phyloP scores from a whole-genome alignment of 2,888 invertebrate species.

The Drosophila ochracea region DNA sequence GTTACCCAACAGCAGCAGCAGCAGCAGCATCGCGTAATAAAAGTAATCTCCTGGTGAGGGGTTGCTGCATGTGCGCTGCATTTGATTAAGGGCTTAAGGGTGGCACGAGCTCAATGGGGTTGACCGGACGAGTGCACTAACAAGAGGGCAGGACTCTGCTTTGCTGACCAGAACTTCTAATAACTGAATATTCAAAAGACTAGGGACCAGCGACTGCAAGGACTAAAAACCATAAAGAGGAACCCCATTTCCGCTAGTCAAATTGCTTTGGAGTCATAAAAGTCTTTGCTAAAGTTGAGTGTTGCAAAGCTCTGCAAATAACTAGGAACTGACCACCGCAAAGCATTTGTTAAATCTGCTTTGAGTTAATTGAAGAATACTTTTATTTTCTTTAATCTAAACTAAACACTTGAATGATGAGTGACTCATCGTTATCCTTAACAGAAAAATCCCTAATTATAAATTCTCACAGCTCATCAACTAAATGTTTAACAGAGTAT shows the following conservation, averaged over 20 bases:
- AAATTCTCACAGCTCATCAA: not conserved
- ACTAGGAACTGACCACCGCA: not conserved
- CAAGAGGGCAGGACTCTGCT: slow-evolving; percentile 13
- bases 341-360: not conserved
- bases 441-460: not conserved
- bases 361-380: not conserved
- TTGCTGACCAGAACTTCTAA: slow-evolving; percentile 33
- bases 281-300: not conserved
- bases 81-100: slow-evolving; percentile 72
- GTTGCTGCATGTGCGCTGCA: slow-evolving; percentile 54
- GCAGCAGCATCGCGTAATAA: not conserved
- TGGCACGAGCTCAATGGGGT: slow-evolving; percentile 55
- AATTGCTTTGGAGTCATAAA: not conserved
- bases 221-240: not conserved
- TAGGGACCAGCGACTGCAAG: slow-evolving; percentile 11
- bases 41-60: slow-evolving; percentile 49
- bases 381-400: not conserved
- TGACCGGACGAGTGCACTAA: slow-evolving; percentile 34
- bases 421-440: too few species aligned
- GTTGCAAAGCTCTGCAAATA: not conserved
- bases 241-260: slow-evolving; percentile 7
- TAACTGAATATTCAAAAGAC: slow-evolving; percentile 28
- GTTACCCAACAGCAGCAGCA: slow-evolving; percentile 34
- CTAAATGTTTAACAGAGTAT: not conserved
- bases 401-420: not conserved